phyloP scores from a whole-genome alignment of 2,888 invertebrate species.

The Alsophila aescularia region DNA sequence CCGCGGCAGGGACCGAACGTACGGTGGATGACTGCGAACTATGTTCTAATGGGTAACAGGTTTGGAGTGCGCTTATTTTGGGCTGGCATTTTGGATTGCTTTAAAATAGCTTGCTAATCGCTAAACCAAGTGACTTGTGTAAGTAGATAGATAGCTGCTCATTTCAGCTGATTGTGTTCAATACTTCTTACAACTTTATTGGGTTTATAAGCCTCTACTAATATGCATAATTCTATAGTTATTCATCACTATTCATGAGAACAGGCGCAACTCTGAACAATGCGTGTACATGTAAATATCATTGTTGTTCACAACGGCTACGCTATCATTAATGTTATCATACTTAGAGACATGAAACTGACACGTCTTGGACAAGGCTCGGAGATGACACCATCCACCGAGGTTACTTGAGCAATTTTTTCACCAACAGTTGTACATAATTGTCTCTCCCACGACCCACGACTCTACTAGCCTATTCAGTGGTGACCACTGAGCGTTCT shows the following conservation, averaged over 20 bases:
- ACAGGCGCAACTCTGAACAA: not conserved
- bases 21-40: constrained; percentile 41
- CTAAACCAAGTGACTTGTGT: too few relatives aligned
- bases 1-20: constrained; percentile 36
- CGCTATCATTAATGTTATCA: not conserved
- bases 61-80: constrained; percentile 28
- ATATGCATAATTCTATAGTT: not conserved
- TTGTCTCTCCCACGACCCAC: constrained; percentile 42
- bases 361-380: constrained; percentile 1
- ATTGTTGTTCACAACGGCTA: not conserved
- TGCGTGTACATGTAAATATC: not conserved
- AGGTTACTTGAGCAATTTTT: constrained; percentile 12
- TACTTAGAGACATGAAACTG: not conserved
- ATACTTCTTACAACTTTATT: too few relatives aligned
- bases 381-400: constrained; percentile 23
- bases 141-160: too few relatives aligned
- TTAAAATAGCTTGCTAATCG: too few relatives aligned
- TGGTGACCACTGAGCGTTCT: constrained; percentile 34
- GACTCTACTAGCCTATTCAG: constrained; percentile 15
- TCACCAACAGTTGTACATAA: constrained; percentile 10
- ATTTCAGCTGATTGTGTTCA: too few relatives aligned
- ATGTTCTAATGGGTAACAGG: not conserved
- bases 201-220: not conserved
- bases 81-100: constrained; percentile 2
- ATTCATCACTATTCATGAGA: not conserved